These are phyloP conservation scores for Lophius piscatorius DNA, from an alignment of 2,113 vertebrate species.

Conservation along the genomic window DNA sequence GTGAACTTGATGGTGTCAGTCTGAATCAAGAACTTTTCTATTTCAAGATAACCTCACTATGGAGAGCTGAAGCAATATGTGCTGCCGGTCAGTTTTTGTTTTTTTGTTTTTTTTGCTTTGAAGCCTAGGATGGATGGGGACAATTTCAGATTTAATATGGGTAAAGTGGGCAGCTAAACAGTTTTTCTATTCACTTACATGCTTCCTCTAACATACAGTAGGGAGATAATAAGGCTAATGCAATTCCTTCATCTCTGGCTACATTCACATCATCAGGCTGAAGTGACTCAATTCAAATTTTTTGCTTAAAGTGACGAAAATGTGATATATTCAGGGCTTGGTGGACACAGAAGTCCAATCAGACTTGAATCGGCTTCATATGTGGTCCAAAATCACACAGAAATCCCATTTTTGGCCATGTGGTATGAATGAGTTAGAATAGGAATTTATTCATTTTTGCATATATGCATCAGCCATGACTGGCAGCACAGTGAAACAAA, in stretches of 20 bases:
- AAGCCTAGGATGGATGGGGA: conserved; percentile 33
- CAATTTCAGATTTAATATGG: conserved; percentile 40
- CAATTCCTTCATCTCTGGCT: conserved; percentile 33
- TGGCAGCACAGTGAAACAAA: too few relatives aligned
- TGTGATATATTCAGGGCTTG: too few relatives aligned
- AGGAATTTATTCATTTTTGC: too few relatives aligned
- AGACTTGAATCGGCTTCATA: too few relatives aligned
- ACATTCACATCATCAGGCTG: neutral
- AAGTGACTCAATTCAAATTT: too few relatives aligned
- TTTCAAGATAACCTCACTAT: conserved; percentile 57
- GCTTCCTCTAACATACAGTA: conserved; percentile 58
- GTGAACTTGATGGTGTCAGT: conserved; percentile 72
- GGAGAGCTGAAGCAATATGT: conserved; percentile 60
- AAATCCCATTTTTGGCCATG: too few relatives aligned
- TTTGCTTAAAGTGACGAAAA: too few relatives aligned
- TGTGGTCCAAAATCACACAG: too few relatives aligned
- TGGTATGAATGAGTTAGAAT: too few relatives aligned
- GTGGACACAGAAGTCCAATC: too few relatives aligned
- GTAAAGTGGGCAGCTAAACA: conserved; percentile 63
- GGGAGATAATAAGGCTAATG: conserved; percentile 31
- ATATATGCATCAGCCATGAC: too few relatives aligned
- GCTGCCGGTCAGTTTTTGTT: conserved; percentile 72
- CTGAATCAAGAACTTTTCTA: conserved; percentile 68
- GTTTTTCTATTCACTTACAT: conserved; percentile 45
- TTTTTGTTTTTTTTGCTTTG: conserved; percentile 53